Base-by-base conservation (phyloP, 1,140 invertebrate species). In the Hyphantria cunea region DNA sequence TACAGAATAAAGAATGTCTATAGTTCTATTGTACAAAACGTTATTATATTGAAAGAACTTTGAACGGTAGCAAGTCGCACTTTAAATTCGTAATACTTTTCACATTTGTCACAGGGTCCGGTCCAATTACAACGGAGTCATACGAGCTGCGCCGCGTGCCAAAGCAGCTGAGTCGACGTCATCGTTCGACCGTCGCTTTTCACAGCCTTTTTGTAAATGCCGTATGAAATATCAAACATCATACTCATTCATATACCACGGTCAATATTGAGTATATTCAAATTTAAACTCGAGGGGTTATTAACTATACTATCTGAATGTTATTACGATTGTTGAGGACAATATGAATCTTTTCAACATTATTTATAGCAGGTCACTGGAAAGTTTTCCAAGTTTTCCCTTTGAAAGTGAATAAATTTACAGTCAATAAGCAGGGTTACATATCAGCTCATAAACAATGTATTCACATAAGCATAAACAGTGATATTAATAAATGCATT, bases 81-180 rank as follows among this genome's bases (percentile, higher is more conserved):
- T 68, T 77, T 77, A 76, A 82, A 86, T 82, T 69, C 61, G 60
- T 74, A 79, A 84, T 84, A 75, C 76, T 74, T 80, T 80, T 76
- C 76, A 80, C 74, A 84, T 86, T 86, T 82, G 79, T 84, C 82
- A 85, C 78, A 84, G 66, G 49, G 53, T 50, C 59, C 58, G 68
- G 47, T 85, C 80, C 65, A 45, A 69, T 87, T 82, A 82, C 84
- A 77, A 31, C 63, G 59, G 68, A 69, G 81, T 78, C 74, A 82
- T 85, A 77, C 72, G 78, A 82, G 68, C 55, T 25, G 17, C 74
- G 70, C 71, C 74, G 78, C 74, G 74, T 78, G 77, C 79, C 64
- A 47, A 45, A 53, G 61, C 60, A 72, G 76, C 74, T 80, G 72
- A 66, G 55, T 66, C 53, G 47, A 69, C 63, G 61, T 74, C 66